Percentiles rank a stretch among this genome's conserved stretches.
phyloP scores from a whole-genome alignment of 2,113 vertebrate genomes.

The Brachirus orientalis region DNA sequence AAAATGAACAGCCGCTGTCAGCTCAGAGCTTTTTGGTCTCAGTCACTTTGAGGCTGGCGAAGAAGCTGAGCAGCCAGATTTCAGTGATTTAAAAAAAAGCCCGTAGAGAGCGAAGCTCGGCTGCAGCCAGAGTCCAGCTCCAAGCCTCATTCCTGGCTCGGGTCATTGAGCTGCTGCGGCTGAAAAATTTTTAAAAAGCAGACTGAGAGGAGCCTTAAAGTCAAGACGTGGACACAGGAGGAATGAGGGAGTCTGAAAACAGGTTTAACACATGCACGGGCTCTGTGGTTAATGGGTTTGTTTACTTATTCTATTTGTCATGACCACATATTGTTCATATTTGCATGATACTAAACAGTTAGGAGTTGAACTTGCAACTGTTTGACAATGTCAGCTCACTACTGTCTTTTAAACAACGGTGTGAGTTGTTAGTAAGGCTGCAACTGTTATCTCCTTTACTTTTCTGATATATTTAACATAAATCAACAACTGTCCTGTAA shows the following conservation, averaged over 20 bases:
- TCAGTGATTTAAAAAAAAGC: conserved; percentile 39
- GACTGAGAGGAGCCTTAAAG: conserved; percentile 67
- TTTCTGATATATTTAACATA: no score
- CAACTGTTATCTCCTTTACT: no score
- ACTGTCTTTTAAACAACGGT: no score
- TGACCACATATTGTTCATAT: neutral
- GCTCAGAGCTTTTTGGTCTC: conserved; percentile 21
- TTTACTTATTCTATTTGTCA: neutral
- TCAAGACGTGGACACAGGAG: conserved; percentile 19
- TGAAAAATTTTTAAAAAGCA: conserved; percentile 54
- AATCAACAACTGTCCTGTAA: no score
- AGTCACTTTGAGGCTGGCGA: conserved; percentile 66
- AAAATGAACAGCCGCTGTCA: conserved; percentile 19
- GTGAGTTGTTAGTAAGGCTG: no score
- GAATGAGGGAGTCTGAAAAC: neutral
- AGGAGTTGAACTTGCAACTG: neutral
- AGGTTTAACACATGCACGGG: conserved; percentile 13
- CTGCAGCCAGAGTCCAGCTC: conserved; percentile 44
- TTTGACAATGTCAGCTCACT: neutral
- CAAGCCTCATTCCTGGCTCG: conserved; percentile 61
- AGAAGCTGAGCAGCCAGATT: conserved; percentile 55
- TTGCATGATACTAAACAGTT: conserved; percentile 2
- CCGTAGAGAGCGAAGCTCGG: conserved; percentile 32
- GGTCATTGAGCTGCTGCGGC: conserved; percentile 54
- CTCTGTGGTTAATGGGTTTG: conserved; percentile 3